phyloP scores from a whole-genome alignment of 2,797 vertebrate species.

The Podarcis siculus region DNA sequence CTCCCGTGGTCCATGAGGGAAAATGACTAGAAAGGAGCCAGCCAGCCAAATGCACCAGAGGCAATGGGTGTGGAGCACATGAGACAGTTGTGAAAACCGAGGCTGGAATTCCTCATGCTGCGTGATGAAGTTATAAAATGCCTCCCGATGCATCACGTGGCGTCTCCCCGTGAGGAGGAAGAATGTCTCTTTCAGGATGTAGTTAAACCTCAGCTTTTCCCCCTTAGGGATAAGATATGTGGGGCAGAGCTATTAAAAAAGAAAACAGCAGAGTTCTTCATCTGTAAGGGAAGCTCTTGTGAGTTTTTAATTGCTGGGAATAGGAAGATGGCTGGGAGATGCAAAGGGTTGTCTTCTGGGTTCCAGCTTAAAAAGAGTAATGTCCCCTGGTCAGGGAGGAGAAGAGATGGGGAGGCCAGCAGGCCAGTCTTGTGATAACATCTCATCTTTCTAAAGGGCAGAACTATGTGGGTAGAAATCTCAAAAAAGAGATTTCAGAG shows the following conservation, averaged over 20 bases:
- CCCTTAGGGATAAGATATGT: slow-evolving; percentile 23
- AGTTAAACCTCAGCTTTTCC: slow-evolving; percentile 12
- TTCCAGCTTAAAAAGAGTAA: not conserved
- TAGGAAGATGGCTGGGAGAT: not conserved
- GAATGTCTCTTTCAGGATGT: slow-evolving; percentile 30
- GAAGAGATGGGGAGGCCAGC: not conserved
- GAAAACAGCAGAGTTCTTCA: not conserved
- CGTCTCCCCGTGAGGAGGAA: not conserved
- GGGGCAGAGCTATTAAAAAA: slow-evolving; percentile 11
- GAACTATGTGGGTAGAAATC: not conserved
- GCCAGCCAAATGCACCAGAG: not conserved
- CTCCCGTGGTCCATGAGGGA: not conserved
- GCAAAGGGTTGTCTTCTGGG: not conserved
- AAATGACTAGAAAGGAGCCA: not conserved
- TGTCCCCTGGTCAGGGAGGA: not conserved
- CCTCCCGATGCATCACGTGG: not conserved
- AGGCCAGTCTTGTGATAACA: not conserved
- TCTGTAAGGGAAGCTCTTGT: not conserved
- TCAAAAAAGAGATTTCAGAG: not conserved
- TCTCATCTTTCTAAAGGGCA: not conserved
- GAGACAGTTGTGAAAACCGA: not conserved
- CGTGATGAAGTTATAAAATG: slow-evolving; percentile 31
- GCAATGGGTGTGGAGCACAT: not conserved
- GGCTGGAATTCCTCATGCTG: slow-evolving; percentile 17
- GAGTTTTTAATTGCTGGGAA: not conserved